Percentiles rank a stretch among this genome's conserved stretches.
Evolutionary conservation across 1,140 invertebrate genomes (phyloP).

Genomic region (Oscheius sp.): DNA sequence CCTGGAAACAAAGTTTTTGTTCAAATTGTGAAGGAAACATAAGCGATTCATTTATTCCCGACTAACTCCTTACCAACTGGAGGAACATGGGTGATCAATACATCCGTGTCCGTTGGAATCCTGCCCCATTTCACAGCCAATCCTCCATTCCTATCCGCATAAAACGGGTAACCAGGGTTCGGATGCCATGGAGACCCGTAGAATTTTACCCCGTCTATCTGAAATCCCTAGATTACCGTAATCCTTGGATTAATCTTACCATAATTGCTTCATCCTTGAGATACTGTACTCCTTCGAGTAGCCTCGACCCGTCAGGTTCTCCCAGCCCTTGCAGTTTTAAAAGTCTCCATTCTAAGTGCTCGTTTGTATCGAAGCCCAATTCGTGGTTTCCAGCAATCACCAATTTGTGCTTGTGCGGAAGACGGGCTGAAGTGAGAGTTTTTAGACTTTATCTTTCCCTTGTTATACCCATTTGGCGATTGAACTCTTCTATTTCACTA

Average conservation of each 20-base stretch:
- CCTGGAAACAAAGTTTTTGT: slow-evolving; percentile 51
- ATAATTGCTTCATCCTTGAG: slow-evolving; percentile 42
- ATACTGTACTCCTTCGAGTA: slow-evolving; percentile 50
- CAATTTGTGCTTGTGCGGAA: slow-evolving; percentile 80
- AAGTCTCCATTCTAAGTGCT: background rate
- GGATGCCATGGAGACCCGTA: slow-evolving; percentile 69
- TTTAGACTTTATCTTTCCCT: background rate
- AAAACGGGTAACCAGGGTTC: slow-evolving; percentile 41
- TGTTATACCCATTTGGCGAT: slow-evolving; percentile 61
- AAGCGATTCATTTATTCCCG: background rate
- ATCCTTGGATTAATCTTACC: slow-evolving; percentile 32
- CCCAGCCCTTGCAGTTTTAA: slow-evolving; percentile 24
- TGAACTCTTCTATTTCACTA: slow-evolving; percentile 76
- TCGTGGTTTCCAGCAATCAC: slow-evolving; percentile 87
- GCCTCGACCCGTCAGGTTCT: slow-evolving; percentile 42
- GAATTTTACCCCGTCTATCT: slow-evolving; percentile 53
- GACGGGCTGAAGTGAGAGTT: slow-evolving; percentile 33
- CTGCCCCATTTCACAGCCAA: background rate
- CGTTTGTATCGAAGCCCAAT: slow-evolving; percentile 72
- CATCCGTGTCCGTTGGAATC: slow-evolving; percentile 67
- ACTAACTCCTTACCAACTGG: slow-evolving; percentile 63
- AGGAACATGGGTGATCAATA: slow-evolving; percentile 73
- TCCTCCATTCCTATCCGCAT: background rate
- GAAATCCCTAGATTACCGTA: background rate
- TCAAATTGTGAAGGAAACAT: background rate